Percentiles rank a stretch among this genome's conserved stretches.
phyloP scores from a whole-genome alignment of 2,797 vertebrate genomes.

The Dromococcyx pavoninus region DNA sequence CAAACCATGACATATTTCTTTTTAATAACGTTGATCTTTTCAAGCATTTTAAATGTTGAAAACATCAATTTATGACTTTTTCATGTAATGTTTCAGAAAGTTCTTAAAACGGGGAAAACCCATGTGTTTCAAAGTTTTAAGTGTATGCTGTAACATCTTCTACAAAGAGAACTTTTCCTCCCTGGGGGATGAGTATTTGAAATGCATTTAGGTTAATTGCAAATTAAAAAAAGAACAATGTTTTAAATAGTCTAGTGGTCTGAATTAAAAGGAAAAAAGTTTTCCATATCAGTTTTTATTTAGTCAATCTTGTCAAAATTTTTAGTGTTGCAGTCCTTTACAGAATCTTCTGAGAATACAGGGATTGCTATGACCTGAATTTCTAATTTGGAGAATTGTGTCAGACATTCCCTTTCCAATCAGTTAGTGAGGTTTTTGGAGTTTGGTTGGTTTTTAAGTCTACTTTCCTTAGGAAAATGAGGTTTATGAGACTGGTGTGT shows the following conservation, averaged over 20 bases:
- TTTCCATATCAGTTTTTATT: constrained; percentile 48
- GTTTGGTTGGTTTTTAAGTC: not conserved
- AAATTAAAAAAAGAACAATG: constrained; percentile 63
- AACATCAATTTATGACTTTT: not conserved
- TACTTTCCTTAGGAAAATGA: not conserved
- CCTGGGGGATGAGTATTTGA: constrained; percentile 40
- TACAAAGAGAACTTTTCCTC: constrained; percentile 23
- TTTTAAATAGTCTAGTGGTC: constrained; percentile 50
- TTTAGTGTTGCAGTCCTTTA: constrained; percentile 40
- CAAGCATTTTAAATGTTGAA: not conserved
- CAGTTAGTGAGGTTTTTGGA: not conserved
- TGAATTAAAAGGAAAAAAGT: constrained; percentile 37
- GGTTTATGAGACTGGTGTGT: not conserved
- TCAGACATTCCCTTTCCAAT: constrained; percentile 13
- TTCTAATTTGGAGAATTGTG: constrained; percentile 41
- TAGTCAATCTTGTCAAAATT: constrained; percentile 36
- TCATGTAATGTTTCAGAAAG: not conserved
- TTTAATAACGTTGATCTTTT: not conserved
- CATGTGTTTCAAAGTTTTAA: not conserved
- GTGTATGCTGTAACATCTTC: not conserved
- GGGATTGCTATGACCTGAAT: constrained; percentile 37
- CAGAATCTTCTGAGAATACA: constrained; percentile 42
- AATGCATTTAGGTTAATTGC: constrained; percentile 69
- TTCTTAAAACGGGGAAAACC: not conserved
- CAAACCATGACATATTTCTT: not conserved